A percentile compares a stretch with the other conserved stretches of the same genome.
Conservation (phyloP, 2,797 vertebrate genomes). For the Phataginus tetradactyla region DNA sequence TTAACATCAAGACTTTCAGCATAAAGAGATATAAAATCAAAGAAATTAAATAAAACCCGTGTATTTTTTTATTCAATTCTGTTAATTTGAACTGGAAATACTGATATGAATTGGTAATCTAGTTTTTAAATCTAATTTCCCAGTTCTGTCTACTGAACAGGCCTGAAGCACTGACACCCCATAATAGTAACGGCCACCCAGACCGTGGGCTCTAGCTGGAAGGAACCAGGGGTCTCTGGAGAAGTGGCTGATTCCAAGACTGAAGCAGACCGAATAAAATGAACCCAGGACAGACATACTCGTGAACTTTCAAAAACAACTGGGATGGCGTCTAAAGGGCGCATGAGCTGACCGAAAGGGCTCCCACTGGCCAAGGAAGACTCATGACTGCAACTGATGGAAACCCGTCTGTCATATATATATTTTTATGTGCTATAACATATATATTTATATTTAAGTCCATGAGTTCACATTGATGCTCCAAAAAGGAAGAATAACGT, state of each 20-base stretch:
- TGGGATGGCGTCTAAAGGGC: background rate
- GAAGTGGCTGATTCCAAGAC: background rate
- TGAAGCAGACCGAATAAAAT: background rate
- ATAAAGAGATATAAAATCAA: background rate
- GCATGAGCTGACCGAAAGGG: background rate
- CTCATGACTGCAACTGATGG: fast-evolving
- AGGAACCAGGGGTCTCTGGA: background rate
- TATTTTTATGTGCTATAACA: too few species aligned
- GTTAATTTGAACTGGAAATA: background rate
- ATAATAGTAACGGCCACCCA: background rate
- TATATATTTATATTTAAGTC: background rate
- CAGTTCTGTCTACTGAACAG: background rate
- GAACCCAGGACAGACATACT: background rate
- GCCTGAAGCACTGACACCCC: background rate
- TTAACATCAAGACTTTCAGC: background rate
- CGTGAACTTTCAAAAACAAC: background rate
- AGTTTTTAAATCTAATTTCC: background rate
- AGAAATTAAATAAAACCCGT: background rate
- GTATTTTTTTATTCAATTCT: background rate
- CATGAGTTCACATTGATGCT: fast-evolving
- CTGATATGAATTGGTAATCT: background rate
- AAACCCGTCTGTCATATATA: too few species aligned
- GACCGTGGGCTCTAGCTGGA: background rate
- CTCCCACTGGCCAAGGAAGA: background rate
- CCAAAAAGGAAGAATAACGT: background rate